These are phyloP conservation scores for Phenganax stokvisi DNA, from an alignment of 92 coral and sea anemone genomes.

Conservation along the genomic window DNA sequence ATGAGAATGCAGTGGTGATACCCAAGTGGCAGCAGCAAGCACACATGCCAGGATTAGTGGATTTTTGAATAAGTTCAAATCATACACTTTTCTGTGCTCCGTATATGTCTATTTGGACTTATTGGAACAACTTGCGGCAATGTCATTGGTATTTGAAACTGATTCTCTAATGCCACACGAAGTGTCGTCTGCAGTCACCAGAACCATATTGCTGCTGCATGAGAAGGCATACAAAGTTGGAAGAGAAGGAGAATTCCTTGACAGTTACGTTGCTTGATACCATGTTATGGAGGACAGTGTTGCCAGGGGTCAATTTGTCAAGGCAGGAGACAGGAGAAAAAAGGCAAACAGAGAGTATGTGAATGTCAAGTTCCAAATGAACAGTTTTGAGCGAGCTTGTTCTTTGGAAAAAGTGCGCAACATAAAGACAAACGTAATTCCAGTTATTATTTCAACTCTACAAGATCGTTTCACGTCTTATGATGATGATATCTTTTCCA, in stretches of 20 bases:
- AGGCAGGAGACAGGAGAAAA: slow-evolving; percentile 38
- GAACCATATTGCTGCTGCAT: slow-evolving; percentile 32
- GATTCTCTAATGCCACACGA: slow-evolving; percentile 40
- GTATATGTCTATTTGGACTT: slow-evolving; percentile 36
- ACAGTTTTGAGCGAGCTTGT: slow-evolving; percentile 3
- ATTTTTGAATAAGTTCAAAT: slow-evolving; percentile 42
- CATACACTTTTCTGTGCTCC: slow-evolving; percentile 35
- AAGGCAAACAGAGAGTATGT: slow-evolving; percentile 40
- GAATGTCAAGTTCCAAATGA: slow-evolving; percentile 13
- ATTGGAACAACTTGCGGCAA: slow-evolving; percentile 41
- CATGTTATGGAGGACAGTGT: slow-evolving; percentile 16
- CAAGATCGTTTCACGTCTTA: slow-evolving; percentile 34
- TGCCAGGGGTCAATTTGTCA: slow-evolving; percentile 27
- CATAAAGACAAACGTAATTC: slow-evolving; percentile 44
- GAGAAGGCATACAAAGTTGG: slow-evolving; percentile 37
- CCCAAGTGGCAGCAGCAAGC: slow-evolving; percentile 16
- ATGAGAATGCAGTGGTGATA: slow-evolving; percentile 34
- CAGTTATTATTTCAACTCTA: slow-evolving; percentile 33
- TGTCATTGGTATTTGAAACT: slow-evolving; percentile 38
- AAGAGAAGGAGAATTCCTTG: slow-evolving; percentile 20
- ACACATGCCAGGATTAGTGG: slow-evolving; percentile 29
- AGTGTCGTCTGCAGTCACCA: slow-evolving; percentile 38
- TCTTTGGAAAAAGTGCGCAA: slow-evolving; percentile 28
- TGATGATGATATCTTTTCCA: slow-evolving; percentile 31
- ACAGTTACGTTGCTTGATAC: slow-evolving; percentile 22